Base-by-base conservation (phyloP, 1,140 invertebrate genomes). In the Aphis craccivora region DNA sequence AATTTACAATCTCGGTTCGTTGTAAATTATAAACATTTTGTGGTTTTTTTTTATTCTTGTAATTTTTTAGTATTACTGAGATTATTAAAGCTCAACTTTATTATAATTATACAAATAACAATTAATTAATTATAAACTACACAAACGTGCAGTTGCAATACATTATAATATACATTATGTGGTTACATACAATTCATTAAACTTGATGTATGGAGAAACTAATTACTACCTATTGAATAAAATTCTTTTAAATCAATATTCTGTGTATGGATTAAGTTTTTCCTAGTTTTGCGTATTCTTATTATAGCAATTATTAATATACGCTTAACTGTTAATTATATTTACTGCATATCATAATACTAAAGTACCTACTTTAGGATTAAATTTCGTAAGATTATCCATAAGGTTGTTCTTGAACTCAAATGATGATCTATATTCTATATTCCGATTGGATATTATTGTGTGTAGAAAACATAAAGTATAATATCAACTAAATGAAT, bases 61-160 rank as follows among this genome's bases (percentile, higher is more conserved):
- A n/a, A 76, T 76, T 76, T 76, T 76, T 76, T 76, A 76, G 30
- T n/a, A n/a, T 76, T 76, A 76, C 30, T 76, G 18, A n/a, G n/a
- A n/a, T 76, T 76, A 76, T n/a, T 76, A n/a, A n/a, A 76, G 30
- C 11, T 76, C 18, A 76, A 76, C 14, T 76, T 18, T 76, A n/a
- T 18, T 76, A n/a, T 18, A 76, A 76, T 76, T n/a, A 76, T n/a
- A 5, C 18, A 76, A 76, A 76, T 76, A 4, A 76, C 60, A 6
- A 76, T 76, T n/a, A 76, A n/a, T 76, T 76, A 76, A 76, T 76
- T 76, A 76, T 76, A 76, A 76, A 76, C 20, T 76, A 76, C 11
- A 18, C 30, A n/a, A 2, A 14, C 9, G 5, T 18, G 4, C 14
- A 76, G 30, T n/a, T 76, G n/a, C 5, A 76, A 45, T 8, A 11